Percentiles rank a stretch among this genome's conserved stretches.
phyloP scores from a whole-genome alignment of 2,888 invertebrate species.

The Dryococelus australis region DNA sequence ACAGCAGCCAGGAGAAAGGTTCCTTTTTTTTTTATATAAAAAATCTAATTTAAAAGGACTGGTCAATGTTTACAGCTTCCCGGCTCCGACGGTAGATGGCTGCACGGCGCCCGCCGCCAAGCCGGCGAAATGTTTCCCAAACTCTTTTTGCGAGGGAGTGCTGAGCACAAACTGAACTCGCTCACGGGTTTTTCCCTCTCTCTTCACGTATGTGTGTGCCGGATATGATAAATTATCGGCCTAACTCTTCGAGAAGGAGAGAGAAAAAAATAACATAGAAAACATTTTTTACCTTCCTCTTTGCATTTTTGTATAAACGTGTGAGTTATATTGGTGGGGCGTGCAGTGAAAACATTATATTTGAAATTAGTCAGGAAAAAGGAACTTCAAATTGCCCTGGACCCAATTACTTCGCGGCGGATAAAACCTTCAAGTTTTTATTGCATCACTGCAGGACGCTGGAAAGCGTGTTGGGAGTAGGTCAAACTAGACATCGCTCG shows the following conservation, averaged over 20 bases:
- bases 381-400: neutral
- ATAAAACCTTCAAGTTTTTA: neutral
- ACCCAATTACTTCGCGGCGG: neutral
- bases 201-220: neutral
- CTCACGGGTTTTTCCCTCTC: neutral
- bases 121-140: neutral
- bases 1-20: neutral
- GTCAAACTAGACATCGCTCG: neutral
- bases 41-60: constrained; percentile 3
- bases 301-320: neutral
- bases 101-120: neutral
- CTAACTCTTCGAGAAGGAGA: constrained; percentile 16
- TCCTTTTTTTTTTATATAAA: neutral
- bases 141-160: neutral
- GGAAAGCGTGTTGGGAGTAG: neutral
- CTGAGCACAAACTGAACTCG: neutral
- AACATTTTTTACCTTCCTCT: neutral
- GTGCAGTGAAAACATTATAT: constrained; percentile 7
- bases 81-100: neutral
- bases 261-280: too few species aligned
- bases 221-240: constrained; percentile 16
- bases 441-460: neutral
- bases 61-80: neutral
- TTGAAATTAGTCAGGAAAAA: neutral
- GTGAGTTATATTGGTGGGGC: neutral